These are phyloP conservation scores for Myiozetetes cayanensis DNA, from an alignment of 2,113 vertebrate genomes.

Conservation along the genomic window DNA sequence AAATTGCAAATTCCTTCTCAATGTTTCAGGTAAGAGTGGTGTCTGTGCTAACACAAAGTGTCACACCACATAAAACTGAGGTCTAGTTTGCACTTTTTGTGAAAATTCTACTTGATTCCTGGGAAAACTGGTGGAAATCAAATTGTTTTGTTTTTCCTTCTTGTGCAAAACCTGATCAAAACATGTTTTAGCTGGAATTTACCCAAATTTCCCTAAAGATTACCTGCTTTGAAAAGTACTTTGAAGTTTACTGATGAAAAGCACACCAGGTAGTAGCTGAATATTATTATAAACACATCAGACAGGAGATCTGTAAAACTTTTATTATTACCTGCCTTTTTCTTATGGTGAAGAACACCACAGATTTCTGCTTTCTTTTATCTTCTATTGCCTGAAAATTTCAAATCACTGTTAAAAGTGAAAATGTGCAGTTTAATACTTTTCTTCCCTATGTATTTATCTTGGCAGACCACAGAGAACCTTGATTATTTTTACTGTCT, in stretches of 20 bases:
- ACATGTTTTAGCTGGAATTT: neutral
- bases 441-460: neutral
- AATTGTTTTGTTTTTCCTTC: neutral
- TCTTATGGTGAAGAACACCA: neutral
- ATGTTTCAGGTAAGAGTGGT: neutral
- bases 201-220: neutral
- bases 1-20: neutral
- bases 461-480: neutral
- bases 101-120: neutral
- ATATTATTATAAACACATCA: constrained; percentile 4
- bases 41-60: neutral
- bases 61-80: neutral
- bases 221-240: neutral
- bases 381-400: neutral
- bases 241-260: constrained; percentile 27
- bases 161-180: neutral
- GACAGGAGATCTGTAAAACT: neutral
- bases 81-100: neutral
- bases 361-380: neutral
- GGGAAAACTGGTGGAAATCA: neutral
- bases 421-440: neutral
- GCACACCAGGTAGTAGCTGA: neutral
- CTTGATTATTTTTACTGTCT: constrained; percentile 10
- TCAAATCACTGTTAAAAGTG: neutral
- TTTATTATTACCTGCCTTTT: neutral